Evolutionary conservation across 35 echinoderm and acorn worm genomes (phyloP).

Genomic region (Lytechinus variegatus): DNA sequence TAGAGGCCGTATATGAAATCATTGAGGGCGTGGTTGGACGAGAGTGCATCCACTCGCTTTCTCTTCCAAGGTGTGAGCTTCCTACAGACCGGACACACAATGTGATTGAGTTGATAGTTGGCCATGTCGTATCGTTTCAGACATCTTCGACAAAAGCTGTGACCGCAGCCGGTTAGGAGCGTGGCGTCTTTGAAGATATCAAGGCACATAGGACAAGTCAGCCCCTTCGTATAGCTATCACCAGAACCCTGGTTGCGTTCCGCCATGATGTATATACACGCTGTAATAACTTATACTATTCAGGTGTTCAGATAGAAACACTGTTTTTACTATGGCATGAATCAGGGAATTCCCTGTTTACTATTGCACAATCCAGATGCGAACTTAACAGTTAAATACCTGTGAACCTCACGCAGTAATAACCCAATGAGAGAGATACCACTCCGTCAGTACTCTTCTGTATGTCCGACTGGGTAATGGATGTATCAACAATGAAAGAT

Average conservation of each 20-base stretch:
- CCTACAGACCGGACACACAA: constrained; percentile 15
- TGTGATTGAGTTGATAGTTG: background rate
- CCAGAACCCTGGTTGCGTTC: background rate
- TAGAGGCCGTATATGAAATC: constrained; percentile 11
- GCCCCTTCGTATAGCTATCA: background rate
- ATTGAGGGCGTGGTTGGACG: background rate
- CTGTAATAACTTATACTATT: no score
- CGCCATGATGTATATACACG: background rate
- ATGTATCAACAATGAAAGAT: no score
- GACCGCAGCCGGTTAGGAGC: background rate
- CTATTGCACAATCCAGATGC: no score
- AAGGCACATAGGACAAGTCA: background rate
- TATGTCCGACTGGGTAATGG: no score
- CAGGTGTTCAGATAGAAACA: no score
- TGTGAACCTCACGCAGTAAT: no score
- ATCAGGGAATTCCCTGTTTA: no score
- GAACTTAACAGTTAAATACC: no score
- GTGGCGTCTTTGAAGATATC: constrained; percentile 15
- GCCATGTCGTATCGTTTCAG: background rate
- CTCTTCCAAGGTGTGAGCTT: background rate
- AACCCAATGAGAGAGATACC: no score
- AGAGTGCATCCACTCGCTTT: background rate
- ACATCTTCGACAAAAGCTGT: constrained; percentile 8
- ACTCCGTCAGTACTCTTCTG: no score
- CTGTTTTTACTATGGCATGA: no score